Base-by-base conservation (phyloP, 2,888 invertebrate genomes). In the Tribolium freemani region DNA sequence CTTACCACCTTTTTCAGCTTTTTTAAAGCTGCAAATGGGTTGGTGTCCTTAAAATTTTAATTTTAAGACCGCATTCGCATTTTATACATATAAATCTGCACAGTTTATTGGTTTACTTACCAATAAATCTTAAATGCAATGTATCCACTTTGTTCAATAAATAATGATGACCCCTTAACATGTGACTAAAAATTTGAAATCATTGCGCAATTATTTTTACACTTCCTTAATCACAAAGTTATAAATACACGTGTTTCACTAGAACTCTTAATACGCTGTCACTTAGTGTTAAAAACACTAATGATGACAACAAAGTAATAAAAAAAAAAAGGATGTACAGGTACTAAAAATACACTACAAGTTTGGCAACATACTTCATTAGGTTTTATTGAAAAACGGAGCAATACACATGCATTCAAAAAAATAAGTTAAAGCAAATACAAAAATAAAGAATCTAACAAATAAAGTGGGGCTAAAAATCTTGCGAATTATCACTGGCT, bases 401-500 rank as follows among this genome's bases (percentile, higher is more conserved):
- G 51, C 1, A 48, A n/a, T 26, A 54, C 21, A 66, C 66, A 66
- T 66, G 54, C 67, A 66, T 54, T 53, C 53, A 57, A 67, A 30
- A 66, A 26, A 45, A 75, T 69, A 75, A 72, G 70, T 57, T 72
- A 69, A 57, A 72, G 71, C 71, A 68, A 66, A 69, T 71, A 75
- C 31, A 74, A 74, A 73, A 73, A 71, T 48, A 66, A 69, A 73
- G 2, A 48, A 48, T 61, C 38, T 58, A 66, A 68, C 30, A 74
- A 21, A 44, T 8, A 48, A 58, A 72, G 6, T 5, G 11, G 5
- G 44, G 30, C 67, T 80, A 85, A 78, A 84, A 84, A 46, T 85
- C 85, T 74, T 85, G 84, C 6, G 85, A 84, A 76, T 83, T 85
- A 75, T 86, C 86, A 77, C 83, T 82, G n/a, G 85, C 83, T 61